phyloP scores from a whole-genome alignment of 2,113 vertebrate genomes.

The Myotis yumanensis region DNA sequence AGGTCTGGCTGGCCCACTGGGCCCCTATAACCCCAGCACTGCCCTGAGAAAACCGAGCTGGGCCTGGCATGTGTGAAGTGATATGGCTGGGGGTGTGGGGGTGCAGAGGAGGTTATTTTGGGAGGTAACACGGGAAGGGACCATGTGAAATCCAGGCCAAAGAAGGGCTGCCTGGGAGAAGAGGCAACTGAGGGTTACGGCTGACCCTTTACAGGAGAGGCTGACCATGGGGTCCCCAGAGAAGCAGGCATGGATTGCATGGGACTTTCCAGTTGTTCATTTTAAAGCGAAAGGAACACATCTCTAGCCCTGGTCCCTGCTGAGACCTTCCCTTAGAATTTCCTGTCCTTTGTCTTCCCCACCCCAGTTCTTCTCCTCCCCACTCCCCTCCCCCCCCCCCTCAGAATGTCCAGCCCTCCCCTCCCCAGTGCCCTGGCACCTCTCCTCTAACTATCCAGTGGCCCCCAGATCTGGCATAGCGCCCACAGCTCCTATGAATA shows the following conservation, averaged over 20 bases:
- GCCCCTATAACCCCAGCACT: no score
- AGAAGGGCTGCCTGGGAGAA: neutral
- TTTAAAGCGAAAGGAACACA: neutral
- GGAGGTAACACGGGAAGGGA: conserved; percentile 57
- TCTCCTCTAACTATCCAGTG: neutral
- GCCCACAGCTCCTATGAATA: conserved; percentile 8
- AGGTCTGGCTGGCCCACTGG: no score
- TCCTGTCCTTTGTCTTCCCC: neutral
- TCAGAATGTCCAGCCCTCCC: neutral
- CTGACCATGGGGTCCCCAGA: neutral
- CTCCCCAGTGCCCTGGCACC: neutral
- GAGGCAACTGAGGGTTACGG: neutral
- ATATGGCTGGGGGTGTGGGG: no score
- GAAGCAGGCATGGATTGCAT: neutral
- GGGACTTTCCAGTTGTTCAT: neutral
- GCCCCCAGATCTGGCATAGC: neutral
- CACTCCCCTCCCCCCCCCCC: neutral
- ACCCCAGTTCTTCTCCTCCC: neutral
- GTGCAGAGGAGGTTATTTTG: no score
- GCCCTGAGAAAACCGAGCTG: no score
- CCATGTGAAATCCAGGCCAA: conserved; percentile 4
- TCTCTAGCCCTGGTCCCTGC: neutral
- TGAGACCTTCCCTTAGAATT: neutral
- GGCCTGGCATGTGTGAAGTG: no score
- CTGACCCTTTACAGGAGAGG: neutral